These are phyloP conservation scores for Tursiops truncatus DNA, from an alignment of 2,113 vertebrate genomes.

Conservation along the genomic window DNA sequence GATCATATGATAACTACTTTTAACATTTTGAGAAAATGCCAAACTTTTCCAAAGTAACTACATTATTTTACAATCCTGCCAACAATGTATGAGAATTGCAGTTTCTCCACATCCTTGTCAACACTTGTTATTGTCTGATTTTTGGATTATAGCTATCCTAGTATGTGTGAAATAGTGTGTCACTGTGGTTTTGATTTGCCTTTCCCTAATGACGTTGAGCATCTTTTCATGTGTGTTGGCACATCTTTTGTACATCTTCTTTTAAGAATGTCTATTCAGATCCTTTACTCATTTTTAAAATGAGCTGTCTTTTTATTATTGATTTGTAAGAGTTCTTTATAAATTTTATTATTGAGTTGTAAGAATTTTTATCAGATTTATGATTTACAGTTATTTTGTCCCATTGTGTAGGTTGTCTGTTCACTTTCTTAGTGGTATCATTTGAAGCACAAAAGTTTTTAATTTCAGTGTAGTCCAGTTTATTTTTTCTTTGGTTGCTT, in stretches of 20 bases:
- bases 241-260: constrained; percentile 1
- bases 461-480: background rate
- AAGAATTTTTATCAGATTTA: background rate
- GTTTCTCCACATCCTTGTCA: background rate
- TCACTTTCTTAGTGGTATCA: constrained; percentile 2
- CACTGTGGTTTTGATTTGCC: background rate
- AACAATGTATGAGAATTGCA: background rate
- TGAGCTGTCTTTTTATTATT: background rate
- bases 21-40: constrained; percentile 20
- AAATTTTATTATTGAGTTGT: background rate
- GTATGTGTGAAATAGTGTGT: background rate
- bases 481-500: constrained; percentile 21
- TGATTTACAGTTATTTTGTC: constrained; percentile 44
- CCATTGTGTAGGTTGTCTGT: constrained; percentile 30
- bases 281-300: constrained; percentile 11
- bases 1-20: background rate
- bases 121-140: background rate
- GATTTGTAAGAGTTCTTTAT: background rate
- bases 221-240: background rate
- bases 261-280: background rate
- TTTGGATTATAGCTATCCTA: background rate
- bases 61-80: background rate
- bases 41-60: background rate
- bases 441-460: background rate
- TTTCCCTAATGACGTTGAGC: background rate